Base-by-base conservation (phyloP, 2,888 invertebrate species). In the Cepaea hortensis region DNA sequence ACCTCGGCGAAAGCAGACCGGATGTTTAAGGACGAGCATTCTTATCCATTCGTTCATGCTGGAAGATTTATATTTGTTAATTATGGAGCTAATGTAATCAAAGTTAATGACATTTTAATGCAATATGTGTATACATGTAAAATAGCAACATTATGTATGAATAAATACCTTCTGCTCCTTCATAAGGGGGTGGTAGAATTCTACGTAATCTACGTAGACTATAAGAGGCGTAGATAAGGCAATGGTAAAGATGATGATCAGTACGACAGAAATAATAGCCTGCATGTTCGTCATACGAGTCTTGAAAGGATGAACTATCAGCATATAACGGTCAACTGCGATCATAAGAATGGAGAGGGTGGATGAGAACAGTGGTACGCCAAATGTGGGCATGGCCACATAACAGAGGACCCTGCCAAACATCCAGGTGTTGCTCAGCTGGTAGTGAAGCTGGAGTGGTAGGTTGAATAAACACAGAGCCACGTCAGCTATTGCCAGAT, bases 381-480 rank as follows among this genome's bases (percentile, higher is more conserved):
- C 94, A 86, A 93, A 94, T 0, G 93, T 92, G 0, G 94, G 91
- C 90, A 93, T 93, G 77, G 93, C 90, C 9, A 93, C 91, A 77
- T 90, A 91, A 87, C 94, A 94, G 88, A 94, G 87, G 11, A 91
- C 87, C 9, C 90, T 87, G 6, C 94, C 94, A 87, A 94, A 93
- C 61, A 91, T 89, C 94, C 94, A 94, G 85, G 92, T 88, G 88
- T 93, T 91, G 68, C 65, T 93, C 50, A 94, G 89, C 87, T 93
- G 93, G 89, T 94, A 94, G 89, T 94, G 92, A 46, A 94, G 91
- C 87, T 94, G 94, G 62, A 94, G 90, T 79, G 94, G 94, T 9
- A 93, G 89, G 85, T 93, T 93, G 89, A 93, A 94, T 20, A 91
- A 90, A 88, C 94, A 93, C 85, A 94, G 89, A 5, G 92, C 88